Evolutionary conservation across 1,140 invertebrate species (phyloP), one percentile per base, ranked within the genome.

Genomic region (Bicyclus anynana): DNA sequence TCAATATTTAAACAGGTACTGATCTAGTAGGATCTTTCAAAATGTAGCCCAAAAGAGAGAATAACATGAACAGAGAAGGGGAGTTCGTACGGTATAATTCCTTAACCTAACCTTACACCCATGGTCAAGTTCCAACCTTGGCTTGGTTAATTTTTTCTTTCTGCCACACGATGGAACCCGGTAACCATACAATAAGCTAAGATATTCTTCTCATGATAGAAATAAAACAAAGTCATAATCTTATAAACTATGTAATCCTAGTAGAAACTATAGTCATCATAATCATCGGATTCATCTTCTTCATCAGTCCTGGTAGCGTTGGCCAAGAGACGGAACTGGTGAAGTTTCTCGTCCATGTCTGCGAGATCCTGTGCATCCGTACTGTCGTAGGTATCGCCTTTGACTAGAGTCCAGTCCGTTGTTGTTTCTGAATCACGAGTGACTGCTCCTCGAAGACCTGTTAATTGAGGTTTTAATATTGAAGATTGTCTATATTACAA

Each of bases 261-360:
- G 62, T 86, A 84, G 37, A 83, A 76, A 59, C 59, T 80, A 55
- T 87, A 84, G 50, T 87, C 84, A 35, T 87, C 84, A 35, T 80
- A 75, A 29, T 83, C 79, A 1, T 33, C 29, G 17, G 68, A 67
- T 1, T 82, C 80, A 0, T 81, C 80, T 1, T 85, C 79, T 0
- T 85, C 79, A 0, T 62, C 70, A 0, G 65, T 16, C 27, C 59
- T 64, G 40, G 74, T 79, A 23, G 63, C 57, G 66, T 72, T 77
- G n/a, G 65, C 77, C 35, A 84, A 59, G 1, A 74, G 49, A 35
- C 73, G 72, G 59, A 84, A 74, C 61, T 85, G 70, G 0, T 73
- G 69, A 3, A 87, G 74, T 35, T 79, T 80, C 55, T 80, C 78
- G 18, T 70, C 67, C 67, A 77, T 76, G 47, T 78, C 79, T 5